Evolutionary conservation across 2,888 invertebrate species (phyloP).

Genomic region (Desoria tigrina): DNA sequence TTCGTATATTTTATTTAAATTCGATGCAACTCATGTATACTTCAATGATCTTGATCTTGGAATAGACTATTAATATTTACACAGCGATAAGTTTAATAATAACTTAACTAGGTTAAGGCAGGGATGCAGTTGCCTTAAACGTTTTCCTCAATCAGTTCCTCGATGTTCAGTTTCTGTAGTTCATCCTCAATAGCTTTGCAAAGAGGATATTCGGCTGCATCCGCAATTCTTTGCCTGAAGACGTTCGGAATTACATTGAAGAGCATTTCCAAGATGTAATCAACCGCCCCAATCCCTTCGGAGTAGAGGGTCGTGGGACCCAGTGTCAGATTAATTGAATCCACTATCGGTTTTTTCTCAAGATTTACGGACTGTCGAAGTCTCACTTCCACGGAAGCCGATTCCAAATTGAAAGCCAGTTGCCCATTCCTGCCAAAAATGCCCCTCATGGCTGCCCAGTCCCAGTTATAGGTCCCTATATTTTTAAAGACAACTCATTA

Average conservation of each 20-base stretch:
- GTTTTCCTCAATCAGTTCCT: constrained; percentile 66
- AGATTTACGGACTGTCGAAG: constrained; percentile 20
- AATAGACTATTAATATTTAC: too few species aligned
- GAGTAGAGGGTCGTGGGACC: constrained; percentile 81
- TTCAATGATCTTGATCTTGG: too few species aligned
- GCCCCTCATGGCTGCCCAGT: constrained; percentile 27
- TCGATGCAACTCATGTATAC: too few species aligned
- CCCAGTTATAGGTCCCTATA: constrained; percentile 34
- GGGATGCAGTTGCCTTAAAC: too few species aligned
- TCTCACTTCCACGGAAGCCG: constrained; percentile 50
- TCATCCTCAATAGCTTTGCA: constrained; percentile 67
- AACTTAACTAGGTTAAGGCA: too few species aligned
- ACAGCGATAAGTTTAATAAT: too few species aligned
- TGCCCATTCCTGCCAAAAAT: constrained; percentile 20
- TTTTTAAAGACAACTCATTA: neutral
- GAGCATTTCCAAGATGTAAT: constrained; percentile 76
- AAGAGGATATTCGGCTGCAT: constrained; percentile 76
- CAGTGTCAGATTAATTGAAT: constrained; percentile 73
- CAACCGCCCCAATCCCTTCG: constrained; percentile 81
- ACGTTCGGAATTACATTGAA: constrained; percentile 82
- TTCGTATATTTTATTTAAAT: too few species aligned
- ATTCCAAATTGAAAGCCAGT: constrained; percentile 26
- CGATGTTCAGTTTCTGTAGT: constrained; percentile 68
- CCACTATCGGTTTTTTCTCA: constrained; percentile 70
- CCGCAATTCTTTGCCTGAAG: constrained; percentile 81